phyloP scores from a whole-genome alignment of 2,113 vertebrate species.

The Porphyrio hochstetteri region DNA sequence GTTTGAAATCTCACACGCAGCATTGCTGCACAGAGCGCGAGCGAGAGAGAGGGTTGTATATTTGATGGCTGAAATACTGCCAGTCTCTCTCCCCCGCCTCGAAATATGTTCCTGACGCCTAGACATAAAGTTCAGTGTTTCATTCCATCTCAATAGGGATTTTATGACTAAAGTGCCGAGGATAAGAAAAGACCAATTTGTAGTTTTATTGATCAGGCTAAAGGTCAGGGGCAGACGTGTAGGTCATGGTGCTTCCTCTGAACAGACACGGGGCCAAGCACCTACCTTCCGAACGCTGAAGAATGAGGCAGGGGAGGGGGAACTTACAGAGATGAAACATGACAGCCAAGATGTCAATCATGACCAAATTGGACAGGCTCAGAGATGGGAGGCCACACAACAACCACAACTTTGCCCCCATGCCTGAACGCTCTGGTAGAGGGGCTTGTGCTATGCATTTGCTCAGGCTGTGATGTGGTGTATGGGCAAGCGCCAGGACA shows the following conservation, averaged over 20 bases:
- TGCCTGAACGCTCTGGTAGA: background rate
- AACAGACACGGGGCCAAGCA: background rate
- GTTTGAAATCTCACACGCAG: conserved; percentile 32
- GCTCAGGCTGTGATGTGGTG: background rate
- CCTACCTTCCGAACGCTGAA: conserved; percentile 5
- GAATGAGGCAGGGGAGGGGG: background rate
- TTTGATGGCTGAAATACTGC: conserved; percentile 59
- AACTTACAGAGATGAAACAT: background rate
- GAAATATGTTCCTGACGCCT: conserved; percentile 61
- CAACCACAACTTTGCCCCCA: conserved; percentile 10
- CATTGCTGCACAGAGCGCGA: background rate
- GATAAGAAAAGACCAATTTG: conserved; percentile 74
- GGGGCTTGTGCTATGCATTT: background rate
- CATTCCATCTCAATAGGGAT: conserved; percentile 67
- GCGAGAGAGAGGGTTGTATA: background rate
- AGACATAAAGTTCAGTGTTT: conserved; percentile 71
- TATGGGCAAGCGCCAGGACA: background rate
- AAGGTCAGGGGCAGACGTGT: conserved; percentile 74
- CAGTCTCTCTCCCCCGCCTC: conserved; percentile 32
- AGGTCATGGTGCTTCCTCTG: conserved; percentile 62
- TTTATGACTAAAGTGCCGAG: conserved; percentile 67
- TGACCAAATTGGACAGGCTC: conserved; percentile 11
- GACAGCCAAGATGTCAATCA: conserved; percentile 35
- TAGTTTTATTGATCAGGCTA: conserved; percentile 76
- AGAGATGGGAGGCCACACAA: background rate